Evolutionary conservation across 2,888 invertebrate species (phyloP), one percentile per base, ranked within the genome.

Genomic region (Zygogramma bicolorata): DNA sequence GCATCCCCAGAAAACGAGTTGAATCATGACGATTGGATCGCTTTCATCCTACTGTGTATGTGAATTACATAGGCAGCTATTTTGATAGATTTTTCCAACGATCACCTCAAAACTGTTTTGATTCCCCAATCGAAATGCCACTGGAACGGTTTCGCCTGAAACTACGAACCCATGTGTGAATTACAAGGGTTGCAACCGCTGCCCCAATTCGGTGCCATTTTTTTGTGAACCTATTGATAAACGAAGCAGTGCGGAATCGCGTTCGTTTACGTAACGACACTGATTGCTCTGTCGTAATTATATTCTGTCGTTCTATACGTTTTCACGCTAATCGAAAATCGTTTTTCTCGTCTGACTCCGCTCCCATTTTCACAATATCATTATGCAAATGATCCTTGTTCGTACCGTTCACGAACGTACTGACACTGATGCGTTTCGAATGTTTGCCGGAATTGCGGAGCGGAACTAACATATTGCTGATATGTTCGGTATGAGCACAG

Each of bases 131-230:
- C n/a, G n/a, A n/a, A n/a, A n/a, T n/a, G n/a, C n/a, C n/a, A n/a
- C n/a, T n/a, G n/a, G n/a, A n/a, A n/a, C n/a, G n/a, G n/a, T n/a
- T n/a, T n/a, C n/a, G n/a, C n/a, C n/a, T n/a, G n/a, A n/a, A n/a
- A n/a, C n/a, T n/a, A n/a, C n/a, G n/a, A n/a, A n/a, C n/a, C n/a
- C n/a, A n/a, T n/a, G n/a, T n/a, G n/a, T n/a, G n/a, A n/a, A n/a
- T n/a, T 80, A 79, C 76, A 79, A 79, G 78, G 77, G 80, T 75
- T 77, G 75, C 75, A 75, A 74, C 75, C 79, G 78, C 79, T 79
- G 76, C 76, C 78, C 70, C 65, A 63, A 70, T 73, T 74, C 62
- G 65, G 38, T 60, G 72, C 61, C 71, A 75, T 75, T 74, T 74
- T 78, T 78, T 73, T 74, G 68, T 65, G 75, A 75, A 66, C 49